Base-by-base conservation (phyloP, 2,113 vertebrate genomes). In the Thamnophis sirtalis region DNA sequence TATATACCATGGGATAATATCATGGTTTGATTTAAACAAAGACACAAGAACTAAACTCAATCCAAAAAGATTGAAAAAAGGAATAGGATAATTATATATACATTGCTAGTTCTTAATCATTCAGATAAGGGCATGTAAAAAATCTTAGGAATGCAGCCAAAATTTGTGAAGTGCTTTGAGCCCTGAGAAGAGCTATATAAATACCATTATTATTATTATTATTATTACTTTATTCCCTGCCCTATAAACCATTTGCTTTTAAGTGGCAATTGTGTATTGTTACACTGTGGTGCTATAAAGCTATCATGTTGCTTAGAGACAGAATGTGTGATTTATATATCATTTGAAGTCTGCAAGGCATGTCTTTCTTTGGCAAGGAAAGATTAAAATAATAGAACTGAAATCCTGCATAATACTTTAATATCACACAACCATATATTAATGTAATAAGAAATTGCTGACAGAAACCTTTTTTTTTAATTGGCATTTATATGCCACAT, bases 251-350 rank as follows among this genome's bases (percentile, higher is more conserved):
- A 94, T 93, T 95, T n/a, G 5, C 28, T 68, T 48, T n/a, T 73
- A 88, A 80, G 24, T 54, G 49, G 15, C 51, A 55, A 80, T 55
- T 68, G 49, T 87, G 21, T 53, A 60, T 73, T 94, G 63, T 92
- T 93, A 51, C 94, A 95, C 80, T 55, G 60, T 93, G 92, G 94
- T 95, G 89, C 93, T 93, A 93, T 95, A 95, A 95, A 96, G 86
- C 95, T 96, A 95, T 92, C 94, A 21, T 17, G 84, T 93, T 94
- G 93, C 92, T 92, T 63, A 91, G 43, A 93, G 91, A 19, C 54
- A 95, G 90, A 91, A 95, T 94, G 91, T 94, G n/a, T 93, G 93
- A 48, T 94, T 90, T 92, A 26, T 84, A 84, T 92, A 19, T 50
- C 9, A 84, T 84, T 94, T 93, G 24, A 2, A 68, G 89, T 60